Evolutionary conservation across 2,113 vertebrate genomes (phyloP).

Genomic region (Puffinus mauretanicus): DNA sequence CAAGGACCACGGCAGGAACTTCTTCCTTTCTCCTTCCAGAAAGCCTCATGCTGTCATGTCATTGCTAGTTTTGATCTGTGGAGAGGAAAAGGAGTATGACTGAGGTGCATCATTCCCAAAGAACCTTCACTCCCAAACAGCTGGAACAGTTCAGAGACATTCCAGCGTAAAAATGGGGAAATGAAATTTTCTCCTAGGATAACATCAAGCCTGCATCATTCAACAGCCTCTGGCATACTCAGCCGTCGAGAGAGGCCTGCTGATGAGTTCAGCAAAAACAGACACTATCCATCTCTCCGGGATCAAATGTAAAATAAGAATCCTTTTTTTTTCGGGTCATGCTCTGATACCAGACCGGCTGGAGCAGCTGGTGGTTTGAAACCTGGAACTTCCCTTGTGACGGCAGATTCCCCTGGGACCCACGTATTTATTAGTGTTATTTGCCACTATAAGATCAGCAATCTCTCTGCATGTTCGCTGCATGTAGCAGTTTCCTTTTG

Average conservation of each 20-base stretch:
- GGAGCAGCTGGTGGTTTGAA: not conserved
- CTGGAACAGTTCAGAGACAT: not conserved
- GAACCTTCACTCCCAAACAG: not conserved
- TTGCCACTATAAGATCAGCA: not conserved
- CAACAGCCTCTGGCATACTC: constrained; percentile 25
- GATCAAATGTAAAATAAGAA: not conserved
- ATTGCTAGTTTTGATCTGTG: not conserved
- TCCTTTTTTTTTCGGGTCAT: not conserved
- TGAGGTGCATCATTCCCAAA: not conserved
- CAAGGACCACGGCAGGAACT: fast-evolving
- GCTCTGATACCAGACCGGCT: not conserved
- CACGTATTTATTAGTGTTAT: not conserved
- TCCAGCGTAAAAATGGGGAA: not conserved
- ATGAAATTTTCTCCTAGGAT: constrained; percentile 20
- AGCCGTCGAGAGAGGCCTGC: not conserved
- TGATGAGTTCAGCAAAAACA: constrained; percentile 2
- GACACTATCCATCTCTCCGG: not conserved
- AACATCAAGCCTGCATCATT: not conserved
- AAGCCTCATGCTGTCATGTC: fast-evolving
- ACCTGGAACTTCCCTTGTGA: not conserved
- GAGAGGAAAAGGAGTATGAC: not conserved
- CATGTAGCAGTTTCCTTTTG: not conserved
- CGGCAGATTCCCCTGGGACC: not conserved
- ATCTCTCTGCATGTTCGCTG: not conserved
- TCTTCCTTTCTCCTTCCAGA: not conserved